Conservation (phyloP, 1,140 invertebrate species). For the Drosophila burlai region DNA sequence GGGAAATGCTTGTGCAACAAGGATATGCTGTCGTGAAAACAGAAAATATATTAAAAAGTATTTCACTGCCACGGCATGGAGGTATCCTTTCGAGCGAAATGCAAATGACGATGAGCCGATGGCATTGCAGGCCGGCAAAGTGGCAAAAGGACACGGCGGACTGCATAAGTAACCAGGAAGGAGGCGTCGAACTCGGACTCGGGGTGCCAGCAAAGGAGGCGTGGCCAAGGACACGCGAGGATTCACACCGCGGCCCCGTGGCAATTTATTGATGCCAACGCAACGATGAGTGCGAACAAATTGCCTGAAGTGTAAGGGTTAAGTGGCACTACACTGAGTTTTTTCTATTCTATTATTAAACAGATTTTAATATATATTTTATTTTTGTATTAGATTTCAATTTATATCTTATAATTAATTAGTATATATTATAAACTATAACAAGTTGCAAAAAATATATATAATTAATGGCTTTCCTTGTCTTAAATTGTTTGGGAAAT, state of each 20-base stretch:
- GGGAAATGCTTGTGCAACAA: constrained; percentile 3
- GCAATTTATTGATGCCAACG: constrained; percentile 49
- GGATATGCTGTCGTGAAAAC: constrained; percentile 15
- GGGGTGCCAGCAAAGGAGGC: not conserved
- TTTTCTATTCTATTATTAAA: not conserved
- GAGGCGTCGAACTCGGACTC: not conserved
- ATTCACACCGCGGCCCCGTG: constrained; percentile 26
- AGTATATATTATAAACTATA: too few relatives aligned
- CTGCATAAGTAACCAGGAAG: constrained; percentile 41
- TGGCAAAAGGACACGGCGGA: constrained; percentile 27
- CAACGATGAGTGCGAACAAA: constrained; percentile 43
- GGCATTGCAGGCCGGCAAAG: constrained; percentile 37
- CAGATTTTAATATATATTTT: not conserved
- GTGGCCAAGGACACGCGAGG: constrained; percentile 37
- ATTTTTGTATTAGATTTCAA: too few relatives aligned
- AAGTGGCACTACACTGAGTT: not conserved
- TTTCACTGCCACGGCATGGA: constrained; percentile 11
- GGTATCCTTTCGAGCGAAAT: constrained; percentile 22
- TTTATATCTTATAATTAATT: too few relatives aligned
- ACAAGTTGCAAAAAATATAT: too few relatives aligned
- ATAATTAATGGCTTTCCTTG: not conserved
- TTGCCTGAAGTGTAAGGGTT: constrained; percentile 22
- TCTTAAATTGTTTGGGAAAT: not conserved
- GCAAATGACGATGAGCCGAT: constrained; percentile 40
- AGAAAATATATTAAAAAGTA: constrained; percentile 43